These are phyloP conservation scores for Amia ocellicauda DNA, from an alignment of 2,113 vertebrate genomes.

Conservation along the genomic window DNA sequence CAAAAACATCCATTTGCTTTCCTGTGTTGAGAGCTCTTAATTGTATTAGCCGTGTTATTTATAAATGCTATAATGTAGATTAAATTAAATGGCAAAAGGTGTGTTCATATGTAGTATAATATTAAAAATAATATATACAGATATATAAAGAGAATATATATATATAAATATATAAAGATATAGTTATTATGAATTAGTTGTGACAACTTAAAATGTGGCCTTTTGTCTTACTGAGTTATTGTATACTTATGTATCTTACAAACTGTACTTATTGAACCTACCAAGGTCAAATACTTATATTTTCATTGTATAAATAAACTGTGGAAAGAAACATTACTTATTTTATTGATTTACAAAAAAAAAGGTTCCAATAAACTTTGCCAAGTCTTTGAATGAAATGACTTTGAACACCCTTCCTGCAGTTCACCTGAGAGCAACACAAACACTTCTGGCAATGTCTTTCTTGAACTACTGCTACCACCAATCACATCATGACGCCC, in stretches of 20 bases:
- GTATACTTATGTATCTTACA: constrained; percentile 48
- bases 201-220: constrained; percentile 52
- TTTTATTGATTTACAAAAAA: neutral
- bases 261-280: constrained; percentile 41
- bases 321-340: constrained; percentile 23
- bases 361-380: no score
- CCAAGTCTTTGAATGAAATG: no score
- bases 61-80: constrained; percentile 28
- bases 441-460: no score
- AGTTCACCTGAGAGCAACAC: no score
- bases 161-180: constrained; percentile 50
- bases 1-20: constrained; percentile 45
- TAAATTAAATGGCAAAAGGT: constrained; percentile 27
- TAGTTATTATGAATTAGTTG: constrained; percentile 48
- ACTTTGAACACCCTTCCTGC: no score
- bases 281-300: constrained; percentile 53
- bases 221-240: constrained; percentile 52
- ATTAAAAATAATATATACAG: constrained; percentile 34
- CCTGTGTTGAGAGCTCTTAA: constrained; percentile 33
- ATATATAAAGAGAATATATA: constrained; percentile 36
- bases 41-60: constrained; percentile 35
- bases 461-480: no score
- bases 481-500: no score
- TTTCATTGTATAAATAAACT: constrained; percentile 54
- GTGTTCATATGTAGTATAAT: constrained; percentile 35